A percentile compares a stretch with the other conserved stretches of the same genome.
These are phyloP conservation scores for Ursus arctos DNA, from an alignment of 2,113 vertebrate genomes.

Conservation along the genomic window DNA sequence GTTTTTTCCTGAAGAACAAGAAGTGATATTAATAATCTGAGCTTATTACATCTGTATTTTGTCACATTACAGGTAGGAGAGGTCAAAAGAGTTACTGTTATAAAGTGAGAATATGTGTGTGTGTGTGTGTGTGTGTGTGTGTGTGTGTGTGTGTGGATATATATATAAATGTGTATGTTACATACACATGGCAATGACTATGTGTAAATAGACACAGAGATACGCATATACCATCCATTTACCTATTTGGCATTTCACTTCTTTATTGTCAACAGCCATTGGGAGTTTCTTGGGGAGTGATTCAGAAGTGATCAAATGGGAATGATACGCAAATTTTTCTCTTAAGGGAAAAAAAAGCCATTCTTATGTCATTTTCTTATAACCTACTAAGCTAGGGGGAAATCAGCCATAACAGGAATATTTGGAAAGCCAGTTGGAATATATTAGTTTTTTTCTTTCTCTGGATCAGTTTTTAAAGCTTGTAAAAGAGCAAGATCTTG, in stretches of 20 bases:
- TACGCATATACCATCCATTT: neutral
- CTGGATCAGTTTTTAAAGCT: neutral
- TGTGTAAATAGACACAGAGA: neutral
- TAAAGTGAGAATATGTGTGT: neutral
- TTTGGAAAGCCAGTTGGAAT: neutral
- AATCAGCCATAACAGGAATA: neutral
- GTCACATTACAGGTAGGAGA: neutral
- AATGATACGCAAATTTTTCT: constrained; percentile 22
- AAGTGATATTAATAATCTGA: neutral
- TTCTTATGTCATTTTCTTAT: neutral
- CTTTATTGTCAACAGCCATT: neutral
- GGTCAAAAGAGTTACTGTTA: neutral
- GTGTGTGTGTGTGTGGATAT: no score
- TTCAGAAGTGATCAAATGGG: neutral
- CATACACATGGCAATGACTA: neutral
- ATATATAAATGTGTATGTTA: neutral
- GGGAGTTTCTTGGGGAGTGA: neutral
- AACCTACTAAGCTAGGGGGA: neutral
- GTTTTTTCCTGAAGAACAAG: neutral
- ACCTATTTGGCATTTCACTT: neutral
- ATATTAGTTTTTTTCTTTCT: neutral
- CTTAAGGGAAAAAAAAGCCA: neutral
- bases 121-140: no score
- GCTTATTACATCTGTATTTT: neutral
- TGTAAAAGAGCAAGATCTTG: neutral